phyloP scores from a whole-genome alignment of 2,797 vertebrate genomes.

The Calcarius lapponicus region DNA sequence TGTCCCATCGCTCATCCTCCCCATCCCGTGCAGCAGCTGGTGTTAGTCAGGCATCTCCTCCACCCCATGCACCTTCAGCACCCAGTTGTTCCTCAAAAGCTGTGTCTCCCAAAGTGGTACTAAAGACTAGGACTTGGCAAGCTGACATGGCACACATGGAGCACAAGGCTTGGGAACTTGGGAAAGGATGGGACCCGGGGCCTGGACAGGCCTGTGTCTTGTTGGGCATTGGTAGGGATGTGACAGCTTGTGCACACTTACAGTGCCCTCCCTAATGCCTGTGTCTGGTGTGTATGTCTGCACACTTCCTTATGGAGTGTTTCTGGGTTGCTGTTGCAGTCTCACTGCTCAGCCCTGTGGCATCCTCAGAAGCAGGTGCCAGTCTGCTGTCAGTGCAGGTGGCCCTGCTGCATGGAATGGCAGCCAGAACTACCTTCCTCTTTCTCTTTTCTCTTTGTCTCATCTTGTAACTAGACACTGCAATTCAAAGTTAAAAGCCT shows the following conservation, averaged over 20 bases:
- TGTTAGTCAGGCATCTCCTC: neutral
- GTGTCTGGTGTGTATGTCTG: accelerated
- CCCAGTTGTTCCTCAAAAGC: neutral
- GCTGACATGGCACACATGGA: accelerated
- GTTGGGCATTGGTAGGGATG: accelerated
- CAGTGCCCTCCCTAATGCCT: accelerated
- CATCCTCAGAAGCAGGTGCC: neutral
- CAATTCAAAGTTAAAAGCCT: neutral
- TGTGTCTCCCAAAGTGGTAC: neutral
- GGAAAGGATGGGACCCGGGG: accelerated
- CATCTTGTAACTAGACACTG: neutral
- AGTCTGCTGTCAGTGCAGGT: neutral
- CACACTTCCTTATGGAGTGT: neutral
- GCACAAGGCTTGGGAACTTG: accelerated
- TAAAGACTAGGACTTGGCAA: neutral
- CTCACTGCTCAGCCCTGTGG: neutral
- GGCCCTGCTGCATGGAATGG: neutral
- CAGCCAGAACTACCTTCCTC: neutral
- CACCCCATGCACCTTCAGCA: accelerated
- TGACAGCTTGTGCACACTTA: neutral
- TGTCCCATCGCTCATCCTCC: accelerated
- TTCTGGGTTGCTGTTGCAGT: neutral
- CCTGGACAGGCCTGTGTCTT: accelerated
- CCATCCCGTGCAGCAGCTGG: accelerated
- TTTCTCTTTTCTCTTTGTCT: neutral